Evolutionary conservation across 2,888 invertebrate genomes (phyloP), one percentile per base, ranked within the genome.

Genomic region (Vannuccia rotundouncinata): DNA sequence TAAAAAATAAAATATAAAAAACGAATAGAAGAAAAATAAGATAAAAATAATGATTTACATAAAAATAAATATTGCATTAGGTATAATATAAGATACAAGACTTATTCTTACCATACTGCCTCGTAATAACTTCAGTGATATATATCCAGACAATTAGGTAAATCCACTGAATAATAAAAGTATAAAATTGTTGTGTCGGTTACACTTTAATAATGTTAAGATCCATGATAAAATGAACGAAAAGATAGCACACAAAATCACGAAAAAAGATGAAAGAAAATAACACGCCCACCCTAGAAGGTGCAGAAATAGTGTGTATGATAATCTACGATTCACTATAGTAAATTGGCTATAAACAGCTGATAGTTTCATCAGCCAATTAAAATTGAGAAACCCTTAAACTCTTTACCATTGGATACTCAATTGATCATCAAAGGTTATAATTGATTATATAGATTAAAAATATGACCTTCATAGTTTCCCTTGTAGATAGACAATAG

Each of bases 331-430:
- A 2, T 66, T 22, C 25, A 66, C 66, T 66, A 66, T n/a, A 66
- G 66, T n/a, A 66, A 66, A 66, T 66, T 66, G 10, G 66, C 10
- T 66, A 5, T 66, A 22, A 66, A 66, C 66, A 66, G 66, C 66
- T 66, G 66, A 66, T 66, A 66, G 66, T 2, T n/a, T 17, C 25
- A 22, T 66, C 66, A 22, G 25, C 66, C 66, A 66, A 66, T 66
- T 5, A 22, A 22, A 66, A 66, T 66, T 22, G 17, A 66, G 66
- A 66, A 22, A 66, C 5, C 2, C 2, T 66, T 13, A 66, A 27
- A 5, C 2, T 22, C 2, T 2, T 22, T 66, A 5, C 25, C 2
- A 66, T 66, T 66, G 66, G 66, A n/a, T 5, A 5, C n/a, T n/a
- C n/a, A n/a, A 13, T 45, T 45, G 10, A 45, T 13, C 45, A 45